These are phyloP conservation scores for Euwallacea similis DNA, from an alignment of 1,140 invertebrate genomes.

Conservation along the genomic window DNA sequence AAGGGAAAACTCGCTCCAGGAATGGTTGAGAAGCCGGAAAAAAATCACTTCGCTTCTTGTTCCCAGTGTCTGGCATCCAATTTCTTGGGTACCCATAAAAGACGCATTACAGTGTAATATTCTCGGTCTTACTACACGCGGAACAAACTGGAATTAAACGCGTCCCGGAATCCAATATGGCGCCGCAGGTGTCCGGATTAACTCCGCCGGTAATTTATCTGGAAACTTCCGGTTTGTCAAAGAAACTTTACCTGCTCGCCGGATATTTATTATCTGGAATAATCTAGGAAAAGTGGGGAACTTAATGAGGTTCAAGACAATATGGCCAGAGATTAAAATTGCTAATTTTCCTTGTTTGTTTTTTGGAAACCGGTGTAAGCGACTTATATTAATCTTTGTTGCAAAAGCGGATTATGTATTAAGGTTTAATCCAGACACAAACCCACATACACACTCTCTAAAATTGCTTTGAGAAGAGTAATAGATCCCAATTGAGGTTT, in stretches of 20 bases:
- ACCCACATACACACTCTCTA: too few species aligned
- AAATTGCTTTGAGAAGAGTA: too few species aligned
- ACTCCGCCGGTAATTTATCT: slow-evolving; percentile 22
- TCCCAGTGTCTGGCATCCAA: neutral
- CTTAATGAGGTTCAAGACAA: slow-evolving; percentile 19
- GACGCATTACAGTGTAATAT: neutral
- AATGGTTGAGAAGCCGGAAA: neutral
- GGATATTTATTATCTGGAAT: slow-evolving; percentile 28
- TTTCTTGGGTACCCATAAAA: too few species aligned
- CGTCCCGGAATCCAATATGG: slow-evolving; percentile 18
- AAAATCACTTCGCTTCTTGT: slow-evolving; percentile 3
- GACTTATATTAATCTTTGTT: too few species aligned
- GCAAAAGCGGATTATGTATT: too few species aligned
- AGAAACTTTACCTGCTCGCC: slow-evolving; percentile 26
- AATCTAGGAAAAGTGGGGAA: slow-evolving; percentile 22
- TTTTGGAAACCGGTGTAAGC: too few species aligned
- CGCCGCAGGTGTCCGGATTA: slow-evolving; percentile 25
- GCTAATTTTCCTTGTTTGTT: too few species aligned
- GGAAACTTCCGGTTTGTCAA: slow-evolving; percentile 30
- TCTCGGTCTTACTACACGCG: neutral
- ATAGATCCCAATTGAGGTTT: too few species aligned
- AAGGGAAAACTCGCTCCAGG: neutral
- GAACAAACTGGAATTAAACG: neutral
- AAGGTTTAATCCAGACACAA: too few species aligned
- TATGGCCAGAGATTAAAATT: neutral